A percentile compares a stretch with the other conserved stretches of the same genome.
phyloP scores from a whole-genome alignment of 2,888 invertebrate genomes.

The Phrixothrix hirtus region DNA sequence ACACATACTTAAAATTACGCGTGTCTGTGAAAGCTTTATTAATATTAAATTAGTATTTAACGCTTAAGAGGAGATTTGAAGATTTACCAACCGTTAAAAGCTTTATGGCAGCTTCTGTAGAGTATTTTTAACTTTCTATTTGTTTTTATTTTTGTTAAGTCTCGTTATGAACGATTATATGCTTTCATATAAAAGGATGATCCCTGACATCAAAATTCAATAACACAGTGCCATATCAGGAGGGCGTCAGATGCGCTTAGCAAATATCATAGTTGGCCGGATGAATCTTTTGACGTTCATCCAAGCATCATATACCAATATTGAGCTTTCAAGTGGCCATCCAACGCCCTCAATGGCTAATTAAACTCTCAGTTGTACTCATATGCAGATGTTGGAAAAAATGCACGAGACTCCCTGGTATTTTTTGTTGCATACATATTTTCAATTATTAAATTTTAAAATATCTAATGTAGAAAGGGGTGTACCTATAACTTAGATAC shows the following conservation, averaged over 20 bases:
- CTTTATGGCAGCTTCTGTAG: slow-evolving; percentile 1
- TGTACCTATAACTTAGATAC: no score
- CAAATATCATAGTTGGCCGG: slow-evolving; percentile 42
- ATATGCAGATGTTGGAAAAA: slow-evolving; percentile 24
- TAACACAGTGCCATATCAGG: slow-evolving; percentile 28
- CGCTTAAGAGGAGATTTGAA: slow-evolving; percentile 1
- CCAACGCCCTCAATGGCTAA: slow-evolving; percentile 37
- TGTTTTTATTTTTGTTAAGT: neutral
- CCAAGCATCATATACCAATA: slow-evolving; percentile 50
- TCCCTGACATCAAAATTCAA: slow-evolving; percentile 26
- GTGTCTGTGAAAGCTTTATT: neutral
- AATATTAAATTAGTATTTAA: neutral
- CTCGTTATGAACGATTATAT: neutral
- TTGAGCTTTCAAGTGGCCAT: slow-evolving; percentile 52
- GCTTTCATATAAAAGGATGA: slow-evolving; percentile 21
- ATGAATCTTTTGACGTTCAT: slow-evolving; percentile 45
- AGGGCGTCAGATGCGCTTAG: slow-evolving; percentile 44
- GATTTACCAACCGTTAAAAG: slow-evolving; percentile 21
- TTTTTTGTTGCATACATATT: no score
- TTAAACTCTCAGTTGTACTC: slow-evolving; percentile 21
- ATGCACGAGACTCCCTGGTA: neutral
- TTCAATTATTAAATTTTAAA: no score
- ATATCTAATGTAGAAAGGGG: no score
- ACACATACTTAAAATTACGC: neutral
- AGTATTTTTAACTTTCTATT: slow-evolving; percentile 4